Evolutionary conservation across 37 sponge, comb jelly and placozoan species (phyloP).

Genomic region (Eunapius fragilis): DNA sequence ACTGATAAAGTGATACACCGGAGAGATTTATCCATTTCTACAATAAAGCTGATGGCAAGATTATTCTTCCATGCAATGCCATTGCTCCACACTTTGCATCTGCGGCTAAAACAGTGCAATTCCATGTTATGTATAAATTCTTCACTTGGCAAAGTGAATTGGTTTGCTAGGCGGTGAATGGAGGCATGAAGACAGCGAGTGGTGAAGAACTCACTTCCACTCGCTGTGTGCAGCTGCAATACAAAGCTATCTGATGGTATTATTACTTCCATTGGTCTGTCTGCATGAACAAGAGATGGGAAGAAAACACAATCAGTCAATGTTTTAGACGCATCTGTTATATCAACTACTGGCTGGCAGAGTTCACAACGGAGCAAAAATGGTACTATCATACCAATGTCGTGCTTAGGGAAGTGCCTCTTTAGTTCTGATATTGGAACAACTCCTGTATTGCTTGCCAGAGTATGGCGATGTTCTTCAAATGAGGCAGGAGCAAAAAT

Average conservation of each 20-base stretch:
- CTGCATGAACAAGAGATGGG: conserved; percentile 6
- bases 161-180: conserved; percentile 18
- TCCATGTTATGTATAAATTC: background rate
- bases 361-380: conserved; percentile 20
- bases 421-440: conserved; percentile 5
- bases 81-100: conserved; percentile 26
- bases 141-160: conserved; percentile 1
- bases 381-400: conserved; percentile 8
- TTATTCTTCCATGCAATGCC: conserved; percentile 22
- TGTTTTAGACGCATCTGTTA: background rate
- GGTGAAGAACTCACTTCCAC: background rate
- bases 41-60: conserved; percentile 2
- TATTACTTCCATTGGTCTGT: background rate
- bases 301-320: conserved; percentile 16
- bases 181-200: conserved; percentile 34
- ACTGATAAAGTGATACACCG: background rate
- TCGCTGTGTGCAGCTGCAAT: background rate
- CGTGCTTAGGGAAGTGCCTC: conserved; percentile 3
- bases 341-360: conserved; percentile 11
- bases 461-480: background rate
- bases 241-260: background rate
- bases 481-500: conserved; percentile 35
- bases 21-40: conserved; percentile 11
- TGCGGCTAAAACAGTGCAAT: background rate
- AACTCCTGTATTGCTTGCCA: conserved; percentile 11